Percentiles rank a stretch among this genome's conserved stretches.
Conservation (phyloP, 2,888 invertebrate species). For the Harpalus rubripes region DNA sequence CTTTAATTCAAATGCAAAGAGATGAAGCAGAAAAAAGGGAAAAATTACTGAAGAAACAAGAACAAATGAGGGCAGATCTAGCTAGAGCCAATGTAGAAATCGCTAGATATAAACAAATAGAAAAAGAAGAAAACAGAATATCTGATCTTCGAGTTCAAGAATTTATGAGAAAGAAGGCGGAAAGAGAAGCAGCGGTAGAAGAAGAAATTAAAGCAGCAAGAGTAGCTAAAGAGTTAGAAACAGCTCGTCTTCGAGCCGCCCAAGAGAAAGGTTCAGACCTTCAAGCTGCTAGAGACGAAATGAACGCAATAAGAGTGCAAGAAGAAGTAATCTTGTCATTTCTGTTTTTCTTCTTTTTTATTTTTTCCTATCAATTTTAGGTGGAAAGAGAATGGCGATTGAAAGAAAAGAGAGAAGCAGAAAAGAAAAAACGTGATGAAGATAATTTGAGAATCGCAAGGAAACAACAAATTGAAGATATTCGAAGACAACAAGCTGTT, state of each 20-base stretch:
- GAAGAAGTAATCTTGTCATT: conserved; percentile 76
- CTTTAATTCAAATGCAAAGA: conserved; percentile 82
- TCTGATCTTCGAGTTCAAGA: conserved; percentile 82
- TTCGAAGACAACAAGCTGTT: conserved; percentile 82
- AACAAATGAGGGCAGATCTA: conserved; percentile 81
- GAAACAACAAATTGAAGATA: conserved; percentile 78
- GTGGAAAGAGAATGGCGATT: conserved; percentile 86
- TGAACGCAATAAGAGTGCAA: conserved; percentile 78
- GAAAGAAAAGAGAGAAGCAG: conserved; percentile 82
- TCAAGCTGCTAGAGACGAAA: conserved; percentile 77
- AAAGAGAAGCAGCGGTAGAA: conserved; percentile 80
- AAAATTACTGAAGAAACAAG: conserved; percentile 79
- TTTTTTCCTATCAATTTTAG: conserved; percentile 72
- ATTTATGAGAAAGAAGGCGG: conserved; percentile 82
- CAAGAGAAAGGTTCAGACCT: conserved; percentile 80
- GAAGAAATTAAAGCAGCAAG: conserved; percentile 80
- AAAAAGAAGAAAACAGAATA: conserved; percentile 83
- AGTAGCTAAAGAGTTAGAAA: conserved; percentile 83
- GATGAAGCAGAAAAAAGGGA: conserved; percentile 82
- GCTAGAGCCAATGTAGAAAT: conserved; percentile 82
- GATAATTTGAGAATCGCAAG: conserved; percentile 77
- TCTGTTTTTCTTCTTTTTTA: not conserved
- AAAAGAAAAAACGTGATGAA: conserved; percentile 79
- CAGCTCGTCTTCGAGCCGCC: conserved; percentile 78
- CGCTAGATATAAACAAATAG: conserved; percentile 81